These are phyloP conservation scores for Ectropis crepuscularia DNA, from an alignment of 2,888 invertebrate species.

Conservation along the genomic window DNA sequence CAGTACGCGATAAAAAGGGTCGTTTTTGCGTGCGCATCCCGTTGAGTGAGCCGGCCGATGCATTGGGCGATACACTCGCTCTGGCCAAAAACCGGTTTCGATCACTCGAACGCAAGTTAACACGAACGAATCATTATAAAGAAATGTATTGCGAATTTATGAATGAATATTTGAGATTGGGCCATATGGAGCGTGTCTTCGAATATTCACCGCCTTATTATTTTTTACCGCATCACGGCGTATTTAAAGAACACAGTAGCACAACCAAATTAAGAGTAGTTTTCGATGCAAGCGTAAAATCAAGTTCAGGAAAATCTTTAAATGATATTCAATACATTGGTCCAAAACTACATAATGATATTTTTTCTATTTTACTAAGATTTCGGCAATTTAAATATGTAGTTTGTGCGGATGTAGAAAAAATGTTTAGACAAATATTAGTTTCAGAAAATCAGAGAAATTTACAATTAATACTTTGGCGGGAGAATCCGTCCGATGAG, in stretches of 20 bases:
- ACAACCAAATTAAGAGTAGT: slow-evolving; percentile 38
- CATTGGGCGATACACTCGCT: too few relatives aligned
- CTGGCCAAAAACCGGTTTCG: too few relatives aligned
- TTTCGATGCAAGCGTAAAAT: slow-evolving; percentile 30
- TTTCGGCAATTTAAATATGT: slow-evolving; percentile 13
- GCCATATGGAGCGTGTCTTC: too few relatives aligned
- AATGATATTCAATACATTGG: slow-evolving; percentile 11
- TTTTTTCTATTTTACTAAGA: slow-evolving; percentile 4
- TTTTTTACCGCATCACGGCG: slow-evolving; percentile 36
- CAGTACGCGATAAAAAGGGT: too few relatives aligned
- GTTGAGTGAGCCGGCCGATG: too few relatives aligned
- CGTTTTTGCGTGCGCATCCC: too few relatives aligned
- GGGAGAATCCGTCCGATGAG: too few relatives aligned
- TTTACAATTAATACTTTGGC: background rate
- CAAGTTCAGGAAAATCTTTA: slow-evolving; percentile 7
- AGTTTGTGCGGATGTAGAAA: background rate
- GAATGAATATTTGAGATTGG: too few relatives aligned
- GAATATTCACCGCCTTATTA: too few relatives aligned
- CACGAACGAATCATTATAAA: too few relatives aligned
- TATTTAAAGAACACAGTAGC: slow-evolving; percentile 28
- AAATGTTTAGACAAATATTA: background rate
- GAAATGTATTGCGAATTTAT: too few relatives aligned
- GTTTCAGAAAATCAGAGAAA: background rate
- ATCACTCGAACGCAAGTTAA: too few relatives aligned
- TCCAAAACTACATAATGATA: background rate